Evolutionary conservation across 2,888 invertebrate species (phyloP), one percentile per base, ranked within the genome.

Genomic region (Asteroscopus sphinx): DNA sequence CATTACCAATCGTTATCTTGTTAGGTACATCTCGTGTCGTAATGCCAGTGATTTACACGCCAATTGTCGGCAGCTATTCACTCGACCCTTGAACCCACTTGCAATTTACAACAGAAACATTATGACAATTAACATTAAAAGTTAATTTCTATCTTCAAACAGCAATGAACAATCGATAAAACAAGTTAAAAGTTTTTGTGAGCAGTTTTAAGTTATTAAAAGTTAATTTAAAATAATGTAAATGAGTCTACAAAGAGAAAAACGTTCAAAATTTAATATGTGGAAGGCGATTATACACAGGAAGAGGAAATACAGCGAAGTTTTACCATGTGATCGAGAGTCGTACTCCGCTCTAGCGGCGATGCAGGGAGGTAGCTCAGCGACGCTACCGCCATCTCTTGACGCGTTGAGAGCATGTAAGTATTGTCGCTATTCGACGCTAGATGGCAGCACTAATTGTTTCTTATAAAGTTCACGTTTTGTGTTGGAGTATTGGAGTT

Each of bases 361-460:
- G 11, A 88, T 94, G 91, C 82, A 91, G 59, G 92, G 93, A 89
- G 94, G 94, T 53, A 89, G 82, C 59, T 89, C 94, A 9, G 92
- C 94, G 67, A 94, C 94, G 36, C 82, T 94, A 79, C 94, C 93
- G 89, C 93, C 94, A 87, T 94, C 93, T 86, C 90, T 94, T 49
- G 93, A 94, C 77, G 94, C 93, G 16, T 82, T 93, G 25, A 88
- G 93, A 79, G 93, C 94, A 88, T 94, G 94, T 94, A 83, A 94
- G 94, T 93, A 87, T 76, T 85, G 42, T 37, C 13, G 77, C 93
- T 91, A 92, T 80, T 91, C 81, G 74, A 58, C 82, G 71, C 69
- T 85, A 91, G 93, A 79, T 89, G 89, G 82, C 92, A 68, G 40
- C 35, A 68, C 56, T n/a, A 11, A 33, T 40, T 25, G 8, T 25